A percentile compares a stretch with the other conserved stretches of the same genome.
Evolutionary conservation across 2,888 invertebrate species (phyloP).

Genomic region (Ditula angustiorana): DNA sequence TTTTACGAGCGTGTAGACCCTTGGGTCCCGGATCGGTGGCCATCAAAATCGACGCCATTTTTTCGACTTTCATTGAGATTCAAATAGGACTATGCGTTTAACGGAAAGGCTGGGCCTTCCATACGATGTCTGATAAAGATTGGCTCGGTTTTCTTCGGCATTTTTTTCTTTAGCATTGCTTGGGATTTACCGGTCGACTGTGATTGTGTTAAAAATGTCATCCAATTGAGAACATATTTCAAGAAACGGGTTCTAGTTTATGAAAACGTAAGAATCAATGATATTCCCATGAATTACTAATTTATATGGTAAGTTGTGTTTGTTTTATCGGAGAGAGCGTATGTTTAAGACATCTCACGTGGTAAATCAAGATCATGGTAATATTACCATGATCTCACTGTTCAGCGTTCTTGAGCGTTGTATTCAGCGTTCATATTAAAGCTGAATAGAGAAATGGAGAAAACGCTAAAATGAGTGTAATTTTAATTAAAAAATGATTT

Average conservation of each 20-base stretch:
- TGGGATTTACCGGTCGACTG: neutral
- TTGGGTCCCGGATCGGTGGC: conserved; percentile 7
- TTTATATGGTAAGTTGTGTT: no score
- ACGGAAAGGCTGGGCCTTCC: conserved; percentile 28
- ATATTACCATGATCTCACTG: no score
- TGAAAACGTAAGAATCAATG: neutral
- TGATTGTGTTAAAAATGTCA: neutral
- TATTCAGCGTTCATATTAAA: no score
- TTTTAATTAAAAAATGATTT: no score
- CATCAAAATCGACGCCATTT: conserved; percentile 35
- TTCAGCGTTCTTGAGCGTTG: no score
- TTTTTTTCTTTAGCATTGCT: neutral
- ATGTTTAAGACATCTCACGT: no score
- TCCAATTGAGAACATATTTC: neutral
- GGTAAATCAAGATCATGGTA: no score
- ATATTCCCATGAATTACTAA: no score
- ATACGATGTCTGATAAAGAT: conserved; percentile 24
- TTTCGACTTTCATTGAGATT: conserved; percentile 32
- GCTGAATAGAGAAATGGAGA: no score
- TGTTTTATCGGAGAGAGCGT: no score
- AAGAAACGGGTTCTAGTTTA: neutral
- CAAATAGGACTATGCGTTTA: conserved; percentile 38
- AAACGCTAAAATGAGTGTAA: no score
- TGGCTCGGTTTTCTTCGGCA: conserved; percentile 17
- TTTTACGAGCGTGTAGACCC: conserved; percentile 27